phyloP scores from a whole-genome alignment of 2,797 vertebrate genomes.

The Tinamus major region DNA sequence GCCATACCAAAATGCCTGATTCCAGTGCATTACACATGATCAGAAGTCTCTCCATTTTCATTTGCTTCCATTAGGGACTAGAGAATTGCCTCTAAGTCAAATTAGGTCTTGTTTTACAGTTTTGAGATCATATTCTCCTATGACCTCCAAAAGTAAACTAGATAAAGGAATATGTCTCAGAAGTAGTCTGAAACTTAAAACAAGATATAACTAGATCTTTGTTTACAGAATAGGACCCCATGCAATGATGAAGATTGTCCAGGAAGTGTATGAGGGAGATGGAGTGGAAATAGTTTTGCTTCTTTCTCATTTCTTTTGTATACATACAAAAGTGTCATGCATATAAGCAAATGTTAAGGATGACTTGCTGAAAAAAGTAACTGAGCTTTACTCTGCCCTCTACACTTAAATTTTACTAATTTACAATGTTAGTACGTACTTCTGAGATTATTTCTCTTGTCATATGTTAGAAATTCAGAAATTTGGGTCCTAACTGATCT shows the following conservation, averaged over 20 bases:
- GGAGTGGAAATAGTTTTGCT: not conserved
- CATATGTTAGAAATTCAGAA: slow-evolving; percentile 9
- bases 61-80: not conserved
- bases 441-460: not conserved
- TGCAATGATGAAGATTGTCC: not conserved
- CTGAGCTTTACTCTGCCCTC: not conserved
- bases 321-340: not conserved
- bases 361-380: not conserved
- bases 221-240: not conserved
- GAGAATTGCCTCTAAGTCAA: not conserved
- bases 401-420: not conserved
- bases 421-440: not conserved
- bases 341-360: not conserved
- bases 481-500: not conserved
- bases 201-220: not conserved
- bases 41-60: not conserved
- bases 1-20: not conserved
- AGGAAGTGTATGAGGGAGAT: accelerated
- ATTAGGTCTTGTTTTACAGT: not conserved
- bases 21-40: not conserved
- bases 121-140: not conserved
- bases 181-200: not conserved
- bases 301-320: not conserved
- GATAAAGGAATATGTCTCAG: not conserved
- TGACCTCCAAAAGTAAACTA: not conserved